Conservation (phyloP, 2,113 vertebrate genomes). For the Actenoides lindsayi region DNA sequence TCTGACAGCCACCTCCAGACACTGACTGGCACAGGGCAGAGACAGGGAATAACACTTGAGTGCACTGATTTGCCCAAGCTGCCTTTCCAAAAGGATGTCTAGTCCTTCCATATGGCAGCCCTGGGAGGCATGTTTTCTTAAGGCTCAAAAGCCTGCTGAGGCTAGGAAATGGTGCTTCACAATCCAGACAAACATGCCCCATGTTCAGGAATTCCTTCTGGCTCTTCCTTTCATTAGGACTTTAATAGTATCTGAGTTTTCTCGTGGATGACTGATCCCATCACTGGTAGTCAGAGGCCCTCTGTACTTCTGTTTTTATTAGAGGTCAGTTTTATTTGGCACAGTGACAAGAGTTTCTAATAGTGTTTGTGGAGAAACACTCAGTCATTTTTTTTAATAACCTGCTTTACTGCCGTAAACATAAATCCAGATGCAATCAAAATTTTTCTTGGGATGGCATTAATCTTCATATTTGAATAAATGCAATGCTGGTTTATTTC, state of each 20-base stretch:
- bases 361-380: not conserved
- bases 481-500: constrained; percentile 45
- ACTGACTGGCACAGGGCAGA: not conserved
- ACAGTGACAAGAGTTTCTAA: constrained; percentile 25
- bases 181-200: not conserved
- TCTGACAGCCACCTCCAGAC: constrained; percentile 1
- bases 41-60: not conserved
- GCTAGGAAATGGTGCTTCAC: not conserved
- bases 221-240: constrained; percentile 49
- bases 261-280: constrained; percentile 53
- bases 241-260: constrained; percentile 46
- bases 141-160: constrained; percentile 4
- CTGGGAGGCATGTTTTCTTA: constrained; percentile 20
- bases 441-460: constrained; percentile 25
- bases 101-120: constrained; percentile 28
- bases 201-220: constrained; percentile 44
- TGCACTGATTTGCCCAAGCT: constrained; percentile 5
- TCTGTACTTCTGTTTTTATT: constrained; percentile 64
- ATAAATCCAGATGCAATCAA: constrained; percentile 71
- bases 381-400: constrained; percentile 31
- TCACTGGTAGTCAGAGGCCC: constrained; percentile 41
- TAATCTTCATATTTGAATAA: constrained; percentile 65
- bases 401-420: constrained; percentile 42
- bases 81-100: constrained; percentile 12
- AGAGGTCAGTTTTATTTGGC: constrained; percentile 64